phyloP scores from a whole-genome alignment of 2,888 invertebrate species.

The Petrolisthes manimaculis region DNA sequence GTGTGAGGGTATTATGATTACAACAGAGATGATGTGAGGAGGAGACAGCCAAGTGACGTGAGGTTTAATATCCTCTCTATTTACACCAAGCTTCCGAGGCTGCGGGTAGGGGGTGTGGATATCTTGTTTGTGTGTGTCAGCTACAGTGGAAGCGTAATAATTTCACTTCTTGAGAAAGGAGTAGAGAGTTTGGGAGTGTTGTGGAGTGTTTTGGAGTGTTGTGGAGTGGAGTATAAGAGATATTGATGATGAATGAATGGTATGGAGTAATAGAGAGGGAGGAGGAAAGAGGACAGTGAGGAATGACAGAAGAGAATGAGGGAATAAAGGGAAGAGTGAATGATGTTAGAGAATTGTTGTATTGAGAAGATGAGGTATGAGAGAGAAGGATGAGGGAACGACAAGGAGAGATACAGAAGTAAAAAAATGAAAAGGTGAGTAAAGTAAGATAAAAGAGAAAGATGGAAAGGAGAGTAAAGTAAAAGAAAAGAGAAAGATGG shows the following conservation, averaged over 20 bases:
- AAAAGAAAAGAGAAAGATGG: no score
- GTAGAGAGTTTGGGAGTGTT: not conserved
- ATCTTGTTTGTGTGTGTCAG: not conserved
- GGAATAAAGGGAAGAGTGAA: not conserved
- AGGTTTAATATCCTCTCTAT: not conserved
- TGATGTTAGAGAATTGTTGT: not conserved
- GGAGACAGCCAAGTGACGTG: no score
- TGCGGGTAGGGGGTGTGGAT: not conserved
- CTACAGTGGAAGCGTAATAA: not conserved
- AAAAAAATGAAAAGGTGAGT: not conserved
- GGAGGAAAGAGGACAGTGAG: not conserved
- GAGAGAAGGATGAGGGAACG: not conserved
- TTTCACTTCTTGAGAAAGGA: not conserved
- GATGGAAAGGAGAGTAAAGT: no score
- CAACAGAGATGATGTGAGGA: not conserved
- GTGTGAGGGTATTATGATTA: no score
- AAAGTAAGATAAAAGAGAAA: not conserved
- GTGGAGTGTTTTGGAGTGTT: not conserved
- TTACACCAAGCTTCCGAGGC: not conserved
- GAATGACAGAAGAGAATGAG: not conserved
- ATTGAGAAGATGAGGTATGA: not conserved
- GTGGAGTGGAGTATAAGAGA: not conserved
- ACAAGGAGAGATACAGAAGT: not conserved
- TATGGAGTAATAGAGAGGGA: not conserved
- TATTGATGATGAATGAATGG: not conserved